Evolutionary conservation across 1,140 invertebrate genomes (phyloP).

Genomic region (Pseudoatta argentina): DNA sequence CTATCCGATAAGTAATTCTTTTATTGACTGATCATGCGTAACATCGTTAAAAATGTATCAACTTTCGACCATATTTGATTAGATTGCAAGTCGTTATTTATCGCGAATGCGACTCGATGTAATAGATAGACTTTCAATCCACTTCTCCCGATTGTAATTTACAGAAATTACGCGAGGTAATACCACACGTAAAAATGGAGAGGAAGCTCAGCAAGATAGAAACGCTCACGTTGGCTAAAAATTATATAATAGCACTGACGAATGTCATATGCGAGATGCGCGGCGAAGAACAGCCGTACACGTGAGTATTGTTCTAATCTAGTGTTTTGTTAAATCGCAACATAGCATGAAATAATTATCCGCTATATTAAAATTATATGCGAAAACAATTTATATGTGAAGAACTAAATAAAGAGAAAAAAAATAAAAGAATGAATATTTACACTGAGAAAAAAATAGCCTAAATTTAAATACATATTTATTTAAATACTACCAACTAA

Average conservation of each 20-base stretch:
- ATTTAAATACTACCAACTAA: too few species aligned
- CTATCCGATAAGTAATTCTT: conserved; percentile 11
- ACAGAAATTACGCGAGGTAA: conserved; percentile 93
- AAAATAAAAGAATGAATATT: neutral
- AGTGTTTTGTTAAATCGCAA: neutral
- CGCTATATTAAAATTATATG: neutral
- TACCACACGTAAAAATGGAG: conserved; percentile 95
- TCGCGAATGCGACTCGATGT: neutral
- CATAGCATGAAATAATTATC: neutral
- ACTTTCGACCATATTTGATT: conserved; percentile 38
- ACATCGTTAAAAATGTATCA: conserved; percentile 25
- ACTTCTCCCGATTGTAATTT: conserved; percentile 71
- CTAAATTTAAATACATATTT: too few species aligned
- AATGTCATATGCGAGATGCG: conserved; percentile 94
- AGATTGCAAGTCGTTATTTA: conserved; percentile 31
- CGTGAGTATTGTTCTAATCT: conserved; percentile 80
- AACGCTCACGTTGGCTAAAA: conserved; percentile 94
- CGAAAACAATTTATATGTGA: neutral
- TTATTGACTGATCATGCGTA: neutral
- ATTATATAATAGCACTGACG: conserved; percentile 96
- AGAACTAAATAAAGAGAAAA: neutral
- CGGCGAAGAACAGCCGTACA: conserved; percentile 90
- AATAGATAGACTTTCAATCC: conserved; percentile 36
- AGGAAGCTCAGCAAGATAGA: conserved; percentile 95
- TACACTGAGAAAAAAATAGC: too few species aligned